Conservation (phyloP, 2,113 vertebrate species). For the Sisor rabdophorus region DNA sequence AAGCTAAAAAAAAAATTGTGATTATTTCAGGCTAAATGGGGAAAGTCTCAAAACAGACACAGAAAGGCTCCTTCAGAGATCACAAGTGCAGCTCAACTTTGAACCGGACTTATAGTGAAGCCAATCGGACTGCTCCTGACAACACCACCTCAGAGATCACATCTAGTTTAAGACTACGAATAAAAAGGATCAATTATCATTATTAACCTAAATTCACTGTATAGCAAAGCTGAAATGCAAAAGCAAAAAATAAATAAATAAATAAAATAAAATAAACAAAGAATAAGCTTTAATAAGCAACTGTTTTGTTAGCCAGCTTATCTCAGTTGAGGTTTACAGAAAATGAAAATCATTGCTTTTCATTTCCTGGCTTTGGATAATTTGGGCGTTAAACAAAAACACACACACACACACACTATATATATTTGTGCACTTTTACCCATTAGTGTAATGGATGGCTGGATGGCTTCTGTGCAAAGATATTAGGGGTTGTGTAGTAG, state of each 20-base stretch:
- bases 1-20: background rate
- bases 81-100: too few relatives aligned
- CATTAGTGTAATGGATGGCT: slow-evolving; percentile 10
- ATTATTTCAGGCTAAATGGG: background rate
- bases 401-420: too few relatives aligned
- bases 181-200: slow-evolving; percentile 10
- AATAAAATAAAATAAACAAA: background rate
- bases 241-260: slow-evolving; percentile 13
- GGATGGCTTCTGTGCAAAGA: background rate
- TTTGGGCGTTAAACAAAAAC: slow-evolving; percentile 4
- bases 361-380: slow-evolving; percentile 25
- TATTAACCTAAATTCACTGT: background rate
- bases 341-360: slow-evolving; percentile 27
- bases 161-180: too few relatives aligned
- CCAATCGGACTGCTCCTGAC: too few relatives aligned
- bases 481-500: slow-evolving; percentile 3
- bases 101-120: too few relatives aligned
- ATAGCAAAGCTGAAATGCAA: slow-evolving; percentile 11
- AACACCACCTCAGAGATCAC: background rate
- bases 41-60: background rate
- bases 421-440: slow-evolving; percentile 29
- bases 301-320: slow-evolving; percentile 27
- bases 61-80: too few relatives aligned
- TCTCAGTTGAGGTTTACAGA: slow-evolving; percentile 32
- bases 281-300: slow-evolving; percentile 30